Percentiles rank a stretch among this genome's conserved stretches.
Evolutionary conservation across 1,140 invertebrate genomes (phyloP).

Genomic region (Drosophila punjabiensis): DNA sequence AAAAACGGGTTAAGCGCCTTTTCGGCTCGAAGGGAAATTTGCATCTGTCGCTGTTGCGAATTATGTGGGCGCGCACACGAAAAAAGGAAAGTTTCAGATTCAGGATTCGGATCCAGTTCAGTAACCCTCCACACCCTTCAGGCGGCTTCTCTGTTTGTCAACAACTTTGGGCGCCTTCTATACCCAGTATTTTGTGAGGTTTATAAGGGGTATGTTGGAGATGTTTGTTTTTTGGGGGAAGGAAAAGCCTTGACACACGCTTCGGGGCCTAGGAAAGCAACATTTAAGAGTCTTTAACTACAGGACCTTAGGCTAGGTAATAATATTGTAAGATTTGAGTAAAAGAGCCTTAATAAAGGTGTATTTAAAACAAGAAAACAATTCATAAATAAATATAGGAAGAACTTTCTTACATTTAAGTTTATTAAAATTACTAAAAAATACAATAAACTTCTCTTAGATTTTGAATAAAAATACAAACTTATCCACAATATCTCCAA

Average conservation of each 20-base stretch:
- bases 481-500: neutral
- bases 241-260: neutral
- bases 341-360: too few species aligned
- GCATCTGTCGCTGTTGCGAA: slow-evolving; percentile 65
- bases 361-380: neutral
- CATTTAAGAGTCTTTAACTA: neutral
- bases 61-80: slow-evolving; percentile 70
- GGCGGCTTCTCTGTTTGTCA: slow-evolving; percentile 61
- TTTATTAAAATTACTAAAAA: neutral
- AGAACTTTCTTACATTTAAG: neutral
- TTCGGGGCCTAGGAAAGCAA: neutral
- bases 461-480: neutral
- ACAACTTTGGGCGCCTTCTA: slow-evolving; percentile 61
- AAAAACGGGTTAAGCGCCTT: slow-evolving; percentile 79
- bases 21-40: slow-evolving; percentile 74
- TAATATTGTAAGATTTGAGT: neutral
- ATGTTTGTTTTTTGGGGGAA: neutral
- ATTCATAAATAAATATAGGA: neutral
- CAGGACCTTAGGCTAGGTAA: neutral
- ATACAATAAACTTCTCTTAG: rapidly evolving
- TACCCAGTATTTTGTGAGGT: neutral
- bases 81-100: slow-evolving; percentile 51
- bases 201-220: neutral
- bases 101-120: slow-evolving; percentile 23
- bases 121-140: neutral